A percentile compares a stretch with the other conserved stretches of the same genome.
phyloP scores from a whole-genome alignment of 2,888 invertebrate genomes.

The Heterodera filipjevi region DNA sequence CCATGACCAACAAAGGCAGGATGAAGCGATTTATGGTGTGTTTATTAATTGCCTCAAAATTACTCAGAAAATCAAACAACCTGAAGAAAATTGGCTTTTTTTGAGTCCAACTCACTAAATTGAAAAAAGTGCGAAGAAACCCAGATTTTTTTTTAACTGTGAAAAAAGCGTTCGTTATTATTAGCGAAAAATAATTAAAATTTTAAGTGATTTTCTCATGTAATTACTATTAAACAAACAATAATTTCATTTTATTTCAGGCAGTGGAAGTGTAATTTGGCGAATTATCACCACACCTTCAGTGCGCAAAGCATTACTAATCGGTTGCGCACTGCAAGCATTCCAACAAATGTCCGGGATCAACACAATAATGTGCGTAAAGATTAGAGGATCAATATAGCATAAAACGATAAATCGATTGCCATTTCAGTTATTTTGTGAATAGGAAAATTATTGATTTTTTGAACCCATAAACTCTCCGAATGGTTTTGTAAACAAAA shows the following conservation, averaged over 20 bases:
- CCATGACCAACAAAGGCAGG: slow-evolving; percentile 34
- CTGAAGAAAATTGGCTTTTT: background rate
- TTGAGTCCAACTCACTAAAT: too few species aligned
- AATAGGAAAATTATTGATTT: too few species aligned
- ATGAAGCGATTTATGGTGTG: slow-evolving; percentile 25
- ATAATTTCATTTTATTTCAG: background rate
- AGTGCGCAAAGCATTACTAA: slow-evolving; percentile 66
- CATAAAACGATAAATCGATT: background rate
- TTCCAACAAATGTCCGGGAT: slow-evolving; percentile 71
- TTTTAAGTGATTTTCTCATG: background rate
- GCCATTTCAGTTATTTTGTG: too few species aligned
- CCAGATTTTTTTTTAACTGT: too few species aligned
- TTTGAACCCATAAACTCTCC: too few species aligned
- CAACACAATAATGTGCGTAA: slow-evolving; percentile 69
- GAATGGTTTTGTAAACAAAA: background rate
- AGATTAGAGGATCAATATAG: background rate
- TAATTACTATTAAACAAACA: background rate
- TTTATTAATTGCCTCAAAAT: too few species aligned
- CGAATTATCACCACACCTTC: slow-evolving; percentile 21
- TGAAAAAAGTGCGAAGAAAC: too few species aligned
- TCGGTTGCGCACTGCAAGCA: slow-evolving; percentile 69
- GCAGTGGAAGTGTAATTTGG: slow-evolving; percentile 14
- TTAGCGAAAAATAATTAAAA: background rate
- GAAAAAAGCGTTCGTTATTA: too few species aligned
- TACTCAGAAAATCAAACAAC: too few species aligned